These are phyloP conservation scores for Enchytraeus crypticus DNA, from an alignment of 2,888 invertebrate species.

Conservation along the genomic window DNA sequence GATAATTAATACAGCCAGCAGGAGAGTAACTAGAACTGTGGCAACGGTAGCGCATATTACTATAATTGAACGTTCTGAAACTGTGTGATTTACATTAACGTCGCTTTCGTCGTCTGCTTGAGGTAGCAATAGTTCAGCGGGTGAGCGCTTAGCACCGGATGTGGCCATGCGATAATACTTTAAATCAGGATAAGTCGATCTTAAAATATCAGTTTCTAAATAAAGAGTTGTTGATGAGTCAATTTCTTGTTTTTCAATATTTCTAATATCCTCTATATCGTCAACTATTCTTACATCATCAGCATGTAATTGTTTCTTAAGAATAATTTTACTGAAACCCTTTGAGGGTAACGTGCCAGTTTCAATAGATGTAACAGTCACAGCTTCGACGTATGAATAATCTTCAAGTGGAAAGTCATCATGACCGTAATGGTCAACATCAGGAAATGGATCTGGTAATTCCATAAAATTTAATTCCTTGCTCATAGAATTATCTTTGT, in stretches of 20 bases:
- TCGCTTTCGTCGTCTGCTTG: neutral
- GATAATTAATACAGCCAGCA: slow-evolving; percentile 4
- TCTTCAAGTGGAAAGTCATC: neutral
- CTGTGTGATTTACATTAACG: neutral
- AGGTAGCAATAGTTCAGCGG: neutral
- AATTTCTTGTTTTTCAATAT: no score
- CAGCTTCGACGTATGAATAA: neutral
- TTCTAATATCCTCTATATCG: neutral
- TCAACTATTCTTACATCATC: neutral
- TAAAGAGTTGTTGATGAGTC: neutral
- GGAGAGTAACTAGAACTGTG: slow-evolving; percentile 4
- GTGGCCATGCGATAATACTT: neutral
- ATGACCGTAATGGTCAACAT: neutral
- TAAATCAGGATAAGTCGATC: neutral
- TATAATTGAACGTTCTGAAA: neutral
- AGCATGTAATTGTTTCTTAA: neutral
- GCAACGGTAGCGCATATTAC: neutral
- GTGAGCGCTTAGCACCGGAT: no score
- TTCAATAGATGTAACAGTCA: neutral
- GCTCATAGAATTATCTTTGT: neutral
- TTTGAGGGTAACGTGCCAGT: neutral
- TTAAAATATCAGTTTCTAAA: neutral
- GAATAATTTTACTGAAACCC: no score
- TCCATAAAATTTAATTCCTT: neutral
- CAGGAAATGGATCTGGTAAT: neutral